Conservation (phyloP, 2,113 vertebrate species). For the Oreochromis niloticus region DNA sequence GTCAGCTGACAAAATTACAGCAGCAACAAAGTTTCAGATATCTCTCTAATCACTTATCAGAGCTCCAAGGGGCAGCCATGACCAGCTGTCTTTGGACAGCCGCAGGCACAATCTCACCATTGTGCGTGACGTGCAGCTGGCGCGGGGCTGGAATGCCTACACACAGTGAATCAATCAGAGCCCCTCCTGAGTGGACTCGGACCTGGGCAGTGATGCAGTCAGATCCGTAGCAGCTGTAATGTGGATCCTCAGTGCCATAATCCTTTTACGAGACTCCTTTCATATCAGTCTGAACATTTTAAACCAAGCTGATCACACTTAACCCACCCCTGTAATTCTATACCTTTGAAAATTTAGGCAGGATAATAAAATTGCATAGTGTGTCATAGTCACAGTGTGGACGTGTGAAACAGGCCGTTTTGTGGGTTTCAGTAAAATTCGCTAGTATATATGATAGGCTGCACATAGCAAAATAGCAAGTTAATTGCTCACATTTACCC, state of each 20-base stretch:
- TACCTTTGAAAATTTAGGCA: neutral
- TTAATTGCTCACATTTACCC: neutral
- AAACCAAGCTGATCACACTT: neutral
- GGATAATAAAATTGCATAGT: neutral
- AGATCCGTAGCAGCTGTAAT: conserved; percentile 58
- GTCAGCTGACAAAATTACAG: neutral
- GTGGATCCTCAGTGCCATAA: conserved; percentile 14
- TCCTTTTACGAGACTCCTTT: conserved; percentile 41
- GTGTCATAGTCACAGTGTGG: neutral
- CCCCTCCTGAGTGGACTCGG: conserved; percentile 29
- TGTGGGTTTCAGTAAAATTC: neutral
- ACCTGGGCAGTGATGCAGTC: conserved; percentile 27
- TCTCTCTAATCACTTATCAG: conserved; percentile 6
- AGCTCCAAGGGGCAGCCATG: neutral
- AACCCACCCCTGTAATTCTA: conserved; percentile 4
- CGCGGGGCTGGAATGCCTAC: conserved; percentile 44
- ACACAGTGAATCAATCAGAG: conserved; percentile 56
- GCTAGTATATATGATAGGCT: neutral
- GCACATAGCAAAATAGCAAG: neutral
- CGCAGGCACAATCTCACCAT: conserved; percentile 63
- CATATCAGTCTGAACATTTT: conserved; percentile 9
- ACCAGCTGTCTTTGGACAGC: conserved; percentile 61
- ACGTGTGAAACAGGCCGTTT: conserved; percentile 3
- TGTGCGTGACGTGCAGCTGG: conserved; percentile 66
- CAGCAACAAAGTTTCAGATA: neutral